phyloP scores from a whole-genome alignment of 1,140 invertebrate species.

The Brachionus paranguensis region DNA sequence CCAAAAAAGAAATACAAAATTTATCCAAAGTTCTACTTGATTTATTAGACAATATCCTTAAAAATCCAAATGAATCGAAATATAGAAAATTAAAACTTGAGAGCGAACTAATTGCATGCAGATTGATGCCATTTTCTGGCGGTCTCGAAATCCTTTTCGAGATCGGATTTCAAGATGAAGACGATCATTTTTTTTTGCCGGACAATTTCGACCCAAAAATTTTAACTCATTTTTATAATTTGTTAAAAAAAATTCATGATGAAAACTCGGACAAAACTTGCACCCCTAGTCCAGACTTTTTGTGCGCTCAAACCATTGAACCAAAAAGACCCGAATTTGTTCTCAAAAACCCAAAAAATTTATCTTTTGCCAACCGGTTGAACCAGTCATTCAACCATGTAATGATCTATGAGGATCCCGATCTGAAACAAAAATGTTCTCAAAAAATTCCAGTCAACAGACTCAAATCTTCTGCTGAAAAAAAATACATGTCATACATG shows the following conservation, averaged over 20 bases:
- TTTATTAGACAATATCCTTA: background rate
- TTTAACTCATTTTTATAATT: background rate
- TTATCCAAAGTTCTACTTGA: background rate
- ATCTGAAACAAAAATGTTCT: conserved; percentile 49
- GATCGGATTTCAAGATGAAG: background rate
- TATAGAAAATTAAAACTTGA: background rate
- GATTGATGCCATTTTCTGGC: conserved; percentile 23
- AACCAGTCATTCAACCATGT: conserved; percentile 46
- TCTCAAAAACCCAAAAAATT: conserved; percentile 11
- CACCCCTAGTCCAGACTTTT: background rate
- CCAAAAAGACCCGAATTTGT: background rate
- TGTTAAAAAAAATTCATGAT: background rate
- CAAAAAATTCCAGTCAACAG: conserved; percentile 49
- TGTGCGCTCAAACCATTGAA: background rate
- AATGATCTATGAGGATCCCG: conserved; percentile 51
- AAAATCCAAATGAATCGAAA: background rate
- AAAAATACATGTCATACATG: conserved; percentile 15
- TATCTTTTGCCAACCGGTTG: conserved; percentile 54
- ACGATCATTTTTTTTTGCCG: background rate
- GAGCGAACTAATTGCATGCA: background rate
- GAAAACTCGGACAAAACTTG: background rate
- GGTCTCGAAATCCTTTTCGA: conserved; percentile 37
- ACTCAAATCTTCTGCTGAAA: conserved; percentile 45
- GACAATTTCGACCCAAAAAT: background rate
- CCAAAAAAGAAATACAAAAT: background rate